phyloP scores from a whole-genome alignment of 2,797 vertebrate species.

The Enteromius argenteus region DNA sequence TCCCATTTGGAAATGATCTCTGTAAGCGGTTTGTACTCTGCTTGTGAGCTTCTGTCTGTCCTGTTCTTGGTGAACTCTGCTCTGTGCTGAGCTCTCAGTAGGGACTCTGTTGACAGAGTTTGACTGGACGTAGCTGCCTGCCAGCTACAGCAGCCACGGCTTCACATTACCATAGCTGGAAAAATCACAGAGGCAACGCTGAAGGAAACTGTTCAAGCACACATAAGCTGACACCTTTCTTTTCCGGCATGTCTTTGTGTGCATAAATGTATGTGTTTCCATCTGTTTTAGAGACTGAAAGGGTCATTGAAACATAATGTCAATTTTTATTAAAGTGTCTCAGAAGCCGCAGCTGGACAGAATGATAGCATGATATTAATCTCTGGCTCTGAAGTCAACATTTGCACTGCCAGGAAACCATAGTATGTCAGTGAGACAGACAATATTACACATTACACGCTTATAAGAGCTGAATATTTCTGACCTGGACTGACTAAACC shows the following conservation, averaged over 20 bases:
- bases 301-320: conserved; percentile 32
- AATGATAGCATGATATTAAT: conserved; percentile 61
- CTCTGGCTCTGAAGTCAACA: conserved; percentile 42
- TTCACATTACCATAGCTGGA: conserved; percentile 73
- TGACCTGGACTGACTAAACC: conserved; percentile 52
- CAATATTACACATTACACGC: conserved; percentile 58
- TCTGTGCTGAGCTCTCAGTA: conserved; percentile 24
- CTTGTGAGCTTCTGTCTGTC: conserved; percentile 38
- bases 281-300: conserved; percentile 14
- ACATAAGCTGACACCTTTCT: conserved; percentile 13
- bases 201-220: conserved; percentile 56
- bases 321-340: conserved; percentile 41
- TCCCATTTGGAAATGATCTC: conserved; percentile 15
- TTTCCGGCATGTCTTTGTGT: conserved; percentile 22
- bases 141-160: conserved; percentile 68
- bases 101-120: conserved; percentile 53
- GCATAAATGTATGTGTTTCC: conserved; percentile 14
- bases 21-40: conserved; percentile 11
- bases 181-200: conserved; percentile 65
- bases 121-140: conserved; percentile 66
- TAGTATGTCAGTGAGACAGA: conserved; percentile 49
- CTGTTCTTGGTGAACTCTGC: conserved; percentile 3
- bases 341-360: conserved; percentile 62
- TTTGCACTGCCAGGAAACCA: conserved; percentile 53
- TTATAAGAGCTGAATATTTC: conserved; percentile 55